Base-by-base conservation (phyloP, 2,113 vertebrate genomes). In the Hepsetus odoe region DNA sequence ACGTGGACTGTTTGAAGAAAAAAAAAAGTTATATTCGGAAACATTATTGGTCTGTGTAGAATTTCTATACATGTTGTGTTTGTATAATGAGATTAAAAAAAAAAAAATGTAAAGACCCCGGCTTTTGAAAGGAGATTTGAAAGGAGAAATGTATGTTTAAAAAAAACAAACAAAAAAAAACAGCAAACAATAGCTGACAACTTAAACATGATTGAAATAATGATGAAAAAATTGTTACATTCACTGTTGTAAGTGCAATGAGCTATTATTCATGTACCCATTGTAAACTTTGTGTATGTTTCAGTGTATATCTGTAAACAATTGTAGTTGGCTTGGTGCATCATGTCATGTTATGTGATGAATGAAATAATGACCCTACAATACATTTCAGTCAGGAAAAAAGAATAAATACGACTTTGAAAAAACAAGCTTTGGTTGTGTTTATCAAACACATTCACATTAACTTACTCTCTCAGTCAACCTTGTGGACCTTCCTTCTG, bases 311-410 rank as follows among this genome's bases (percentile, higher is more conserved):
- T 93, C 89, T 94, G 94, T 97, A 95, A 96, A 94, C 94, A 95
- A 94, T 93, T 90, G 94, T 96, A 95, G 94, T 98, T 95, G 91
- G 91, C 92, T 93, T 94, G 91, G 93, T 95, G 93, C 94, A 94
- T 95, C 89, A 91, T 94, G 94, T 92, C 94, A 94, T 95, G 94
- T 97, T 94, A 95, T 95, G 96, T 98, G 95, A 97, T 94, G 94
- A 94, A 92, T 93, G 92, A 93, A 91, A 93, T 91, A 85, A 94
- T 95, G 91, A 94, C 91, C 90, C 93, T 93, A 93, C 93, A 93
- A 95, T 94, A 94, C 95, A 94, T 95, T 95, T 95, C 94, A 96
- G 94, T 92, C 92, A 83, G 78, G 78, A 83, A 80, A 77, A 77
- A 83, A 72, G 65, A 79, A 77, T 77, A 84, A 84, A 84, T 58